A percentile compares a stretch with the other conserved stretches of the same genome.
phyloP scores from a whole-genome alignment of 2,113 vertebrate species.

The Cygnus buccinator region DNA sequence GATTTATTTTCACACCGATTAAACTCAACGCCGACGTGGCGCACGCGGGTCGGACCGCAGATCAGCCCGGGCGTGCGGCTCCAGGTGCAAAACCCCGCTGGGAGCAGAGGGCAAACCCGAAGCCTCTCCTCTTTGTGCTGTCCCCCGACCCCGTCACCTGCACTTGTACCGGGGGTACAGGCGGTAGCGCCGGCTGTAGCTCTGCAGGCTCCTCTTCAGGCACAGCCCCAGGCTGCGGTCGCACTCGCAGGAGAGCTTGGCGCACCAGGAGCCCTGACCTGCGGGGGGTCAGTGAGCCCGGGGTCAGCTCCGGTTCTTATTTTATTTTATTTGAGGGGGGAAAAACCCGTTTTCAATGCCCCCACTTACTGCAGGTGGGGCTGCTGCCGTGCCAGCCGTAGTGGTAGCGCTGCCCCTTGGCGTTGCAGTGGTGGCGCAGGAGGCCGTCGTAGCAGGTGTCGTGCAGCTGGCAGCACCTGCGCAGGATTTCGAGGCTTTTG shows the following conservation, averaged over 20 bases:
- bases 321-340: neutral
- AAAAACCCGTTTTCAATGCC: neutral
- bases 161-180: rapidly evolving
- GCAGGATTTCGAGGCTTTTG: rapidly evolving
- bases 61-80: no score
- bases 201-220: neutral
- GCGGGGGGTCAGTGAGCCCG: neutral
- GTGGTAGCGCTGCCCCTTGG: rapidly evolving
- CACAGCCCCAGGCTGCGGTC: slow-evolving; percentile 70
- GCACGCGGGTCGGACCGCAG: rapidly evolving
- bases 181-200: neutral
- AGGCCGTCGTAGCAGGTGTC: slow-evolving; percentile 23
- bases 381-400: rapidly evolving
- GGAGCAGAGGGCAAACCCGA: neutral
- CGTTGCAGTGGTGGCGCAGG: rapidly evolving
- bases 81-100: rapidly evolving
- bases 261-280: neutral
- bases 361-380: slow-evolving; percentile 23
- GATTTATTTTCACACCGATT: neutral
- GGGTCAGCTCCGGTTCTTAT: neutral
- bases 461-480: slow-evolving; percentile 59
- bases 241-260: slow-evolving; percentile 54
- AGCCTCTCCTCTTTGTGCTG: neutral
- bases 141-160: rapidly evolving
- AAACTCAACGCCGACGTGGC: rapidly evolving